A percentile compares a stretch with the other conserved stretches of the same genome.
Conservation (phyloP, 2,797 vertebrate genomes). For the Prunella strophiata region DNA sequence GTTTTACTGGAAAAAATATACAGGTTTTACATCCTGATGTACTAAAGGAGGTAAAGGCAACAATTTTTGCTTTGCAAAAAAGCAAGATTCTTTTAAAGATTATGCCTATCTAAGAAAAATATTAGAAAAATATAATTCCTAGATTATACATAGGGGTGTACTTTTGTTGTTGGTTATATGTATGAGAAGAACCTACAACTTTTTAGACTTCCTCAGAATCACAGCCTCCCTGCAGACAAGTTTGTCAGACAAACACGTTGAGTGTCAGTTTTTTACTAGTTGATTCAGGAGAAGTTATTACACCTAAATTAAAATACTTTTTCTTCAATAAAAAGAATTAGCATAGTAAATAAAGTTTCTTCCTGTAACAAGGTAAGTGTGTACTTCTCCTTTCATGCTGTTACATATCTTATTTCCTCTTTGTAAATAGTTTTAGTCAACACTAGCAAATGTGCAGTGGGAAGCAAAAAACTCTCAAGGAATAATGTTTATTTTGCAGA, state of each 20-base stretch:
- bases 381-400: background rate
- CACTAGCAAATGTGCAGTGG: background rate
- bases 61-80: background rate
- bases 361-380: background rate
- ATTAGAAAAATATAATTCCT: background rate
- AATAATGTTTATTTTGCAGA: background rate
- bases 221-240: background rate
- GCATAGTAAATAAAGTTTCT: background rate
- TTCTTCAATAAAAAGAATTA: background rate
- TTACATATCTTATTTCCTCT: background rate
- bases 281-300: background rate
- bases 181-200: background rate
- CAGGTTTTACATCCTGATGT: background rate
- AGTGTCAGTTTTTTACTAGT: background rate
- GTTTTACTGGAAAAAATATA: background rate
- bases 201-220: background rate
- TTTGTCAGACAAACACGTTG: background rate
- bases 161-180: background rate
- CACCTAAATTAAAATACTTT: background rate
- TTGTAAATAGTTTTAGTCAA: background rate
- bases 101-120: background rate
- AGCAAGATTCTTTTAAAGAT: background rate
- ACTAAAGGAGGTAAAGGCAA: background rate
- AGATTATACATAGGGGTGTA: background rate
- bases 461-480: background rate